Evolutionary conservation across 2,888 invertebrate species (phyloP).

Genomic region (Diadromus collaris): DNA sequence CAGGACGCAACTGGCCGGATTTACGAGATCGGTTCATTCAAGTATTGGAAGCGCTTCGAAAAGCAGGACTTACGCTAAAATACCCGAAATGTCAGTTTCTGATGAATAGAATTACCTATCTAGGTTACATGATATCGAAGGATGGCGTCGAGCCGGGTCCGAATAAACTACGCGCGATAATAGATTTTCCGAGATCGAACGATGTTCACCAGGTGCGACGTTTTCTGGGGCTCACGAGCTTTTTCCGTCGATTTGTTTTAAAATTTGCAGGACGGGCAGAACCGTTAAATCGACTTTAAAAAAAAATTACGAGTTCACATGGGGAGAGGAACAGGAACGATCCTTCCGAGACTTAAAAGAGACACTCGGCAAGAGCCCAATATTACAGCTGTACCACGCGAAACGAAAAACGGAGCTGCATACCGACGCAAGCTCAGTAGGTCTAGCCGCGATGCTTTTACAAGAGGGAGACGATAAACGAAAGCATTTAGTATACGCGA

Average conservation of each 20-base stretch:
- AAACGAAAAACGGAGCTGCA: conserved; percentile 33
- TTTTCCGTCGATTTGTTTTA: conserved; percentile 49
- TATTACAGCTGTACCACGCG: conserved; percentile 25
- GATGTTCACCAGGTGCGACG: conserved; percentile 36
- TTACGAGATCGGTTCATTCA: conserved; percentile 60
- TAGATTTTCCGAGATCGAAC: conserved; percentile 36
- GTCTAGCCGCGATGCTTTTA: conserved; percentile 35
- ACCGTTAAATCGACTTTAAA: conserved; percentile 22
- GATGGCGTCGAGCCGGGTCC: conserved; percentile 51
- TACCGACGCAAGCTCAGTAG: conserved; percentile 30
- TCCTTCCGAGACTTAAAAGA: conserved; percentile 35
- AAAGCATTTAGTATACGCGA: too few species aligned
- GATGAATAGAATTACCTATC: conserved; percentile 61
- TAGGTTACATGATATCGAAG: conserved; percentile 65
- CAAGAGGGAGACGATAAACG: conserved; percentile 57
- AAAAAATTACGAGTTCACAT: not conserved
- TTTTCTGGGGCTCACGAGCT: conserved; percentile 46
- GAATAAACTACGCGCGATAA: conserved; percentile 63
- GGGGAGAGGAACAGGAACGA: conserved; percentile 12
- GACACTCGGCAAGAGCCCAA: conserved; percentile 3
- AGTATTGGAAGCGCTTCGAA: conserved; percentile 61
- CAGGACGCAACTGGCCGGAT: conserved; percentile 59
- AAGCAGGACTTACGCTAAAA: conserved; percentile 69
- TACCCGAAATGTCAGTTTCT: conserved; percentile 69
- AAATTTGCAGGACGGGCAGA: conserved; percentile 20